A percentile compares a stretch with the other conserved stretches of the same genome.
phyloP scores from a whole-genome alignment of 2,113 vertebrate genomes.

The Paradoxurus hermaphroditus region DNA sequence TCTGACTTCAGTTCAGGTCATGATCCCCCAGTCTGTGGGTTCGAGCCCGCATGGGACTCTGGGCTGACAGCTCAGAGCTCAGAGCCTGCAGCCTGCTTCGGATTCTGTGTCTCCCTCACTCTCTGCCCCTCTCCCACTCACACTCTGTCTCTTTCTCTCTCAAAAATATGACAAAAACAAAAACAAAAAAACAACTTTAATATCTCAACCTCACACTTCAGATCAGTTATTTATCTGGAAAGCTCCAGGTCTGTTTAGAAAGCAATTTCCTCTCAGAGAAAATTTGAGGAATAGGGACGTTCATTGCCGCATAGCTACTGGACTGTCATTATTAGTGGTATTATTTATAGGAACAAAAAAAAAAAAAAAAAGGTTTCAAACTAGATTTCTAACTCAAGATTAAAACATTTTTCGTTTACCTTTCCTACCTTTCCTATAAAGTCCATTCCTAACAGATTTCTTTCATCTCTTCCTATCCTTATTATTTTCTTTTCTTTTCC shows the following conservation, averaged over 20 bases:
- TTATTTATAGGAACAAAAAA: background rate
- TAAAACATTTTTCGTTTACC: background rate
- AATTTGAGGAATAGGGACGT: background rate
- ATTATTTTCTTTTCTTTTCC: background rate
- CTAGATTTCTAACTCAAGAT: background rate
- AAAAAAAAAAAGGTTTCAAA: background rate
- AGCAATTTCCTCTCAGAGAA: background rate
- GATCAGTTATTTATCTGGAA: background rate
- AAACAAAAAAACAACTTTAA: no score
- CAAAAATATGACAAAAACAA: no score
- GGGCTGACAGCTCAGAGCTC: no score
- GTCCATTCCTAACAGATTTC: background rate
- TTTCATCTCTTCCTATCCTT: background rate
- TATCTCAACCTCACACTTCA: background rate
- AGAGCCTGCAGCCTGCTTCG: no score
- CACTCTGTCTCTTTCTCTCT: no score
- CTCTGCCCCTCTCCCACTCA: no score
- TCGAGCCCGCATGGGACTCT: no score
- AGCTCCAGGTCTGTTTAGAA: background rate
- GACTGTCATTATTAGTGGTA: background rate
- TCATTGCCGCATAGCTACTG: background rate
- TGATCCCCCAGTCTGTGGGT: no score
- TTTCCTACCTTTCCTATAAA: background rate
- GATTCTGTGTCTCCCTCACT: no score
- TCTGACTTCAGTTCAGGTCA: no score